phyloP scores from a whole-genome alignment of 1,140 invertebrate genomes.

The Diabrotica undecimpunctata region DNA sequence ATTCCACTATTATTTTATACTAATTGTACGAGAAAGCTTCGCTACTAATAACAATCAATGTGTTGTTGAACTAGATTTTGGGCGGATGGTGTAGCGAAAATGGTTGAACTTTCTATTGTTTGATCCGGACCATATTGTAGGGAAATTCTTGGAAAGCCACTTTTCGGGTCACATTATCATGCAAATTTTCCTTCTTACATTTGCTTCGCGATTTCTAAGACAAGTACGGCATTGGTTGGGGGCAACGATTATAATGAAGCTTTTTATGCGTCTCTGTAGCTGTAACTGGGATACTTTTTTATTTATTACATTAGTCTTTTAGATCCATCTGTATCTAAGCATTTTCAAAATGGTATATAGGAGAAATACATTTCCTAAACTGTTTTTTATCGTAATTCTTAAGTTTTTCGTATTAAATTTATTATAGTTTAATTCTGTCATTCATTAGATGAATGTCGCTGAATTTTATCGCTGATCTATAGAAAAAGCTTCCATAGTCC shows the following conservation, averaged over 20 bases:
- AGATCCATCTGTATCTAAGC: no score
- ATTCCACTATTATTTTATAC: no score
- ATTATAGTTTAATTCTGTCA: no score
- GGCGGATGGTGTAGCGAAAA: constrained; percentile 8
- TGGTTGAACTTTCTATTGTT: constrained; percentile 18
- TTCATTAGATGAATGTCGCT: no score
- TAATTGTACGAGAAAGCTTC: background rate
- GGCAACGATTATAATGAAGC: constrained; percentile 35
- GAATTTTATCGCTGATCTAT: no score
- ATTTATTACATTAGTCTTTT: no score
- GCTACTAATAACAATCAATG: constrained; percentile 10
- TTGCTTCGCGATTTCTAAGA: constrained; percentile 40
- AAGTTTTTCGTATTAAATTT: no score
- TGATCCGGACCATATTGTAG: constrained; percentile 20
- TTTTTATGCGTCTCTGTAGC: constrained; percentile 29
- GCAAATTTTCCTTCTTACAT: constrained; percentile 46
- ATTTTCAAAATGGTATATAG: no score
- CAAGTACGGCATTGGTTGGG: constrained; percentile 36
- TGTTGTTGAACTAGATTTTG: constrained; percentile 20
- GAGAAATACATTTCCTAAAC: no score
- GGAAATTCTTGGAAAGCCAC: constrained; percentile 30
- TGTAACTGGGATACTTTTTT: no score
- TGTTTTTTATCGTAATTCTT: no score
- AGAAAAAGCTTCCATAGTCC: no score
- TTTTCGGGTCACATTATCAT: constrained; percentile 42